A percentile compares a stretch with the other conserved stretches of the same genome.
These are phyloP conservation scores for Acestrorhynchus altus DNA, from an alignment of 2,797 vertebrate genomes.

Conservation along the genomic window DNA sequence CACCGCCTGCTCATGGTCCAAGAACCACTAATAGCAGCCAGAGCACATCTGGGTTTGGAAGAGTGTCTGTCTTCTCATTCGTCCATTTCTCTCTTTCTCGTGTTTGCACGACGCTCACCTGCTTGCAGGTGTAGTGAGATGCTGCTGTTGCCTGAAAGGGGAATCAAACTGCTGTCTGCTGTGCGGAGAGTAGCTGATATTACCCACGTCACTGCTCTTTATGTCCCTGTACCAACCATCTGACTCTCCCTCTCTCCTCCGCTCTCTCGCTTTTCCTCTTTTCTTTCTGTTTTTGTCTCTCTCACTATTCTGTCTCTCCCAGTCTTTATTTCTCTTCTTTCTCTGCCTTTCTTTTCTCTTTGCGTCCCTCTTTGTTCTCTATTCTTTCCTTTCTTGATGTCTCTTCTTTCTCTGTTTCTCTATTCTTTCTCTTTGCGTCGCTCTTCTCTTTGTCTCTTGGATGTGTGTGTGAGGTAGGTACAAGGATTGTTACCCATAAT, in stretches of 20 bases:
- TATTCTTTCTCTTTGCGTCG: slow-evolving; percentile 65
- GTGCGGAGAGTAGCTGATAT: no score
- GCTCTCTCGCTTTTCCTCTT: not conserved
- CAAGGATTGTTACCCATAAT: slow-evolving; percentile 67
- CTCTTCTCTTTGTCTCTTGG: slow-evolving; percentile 56
- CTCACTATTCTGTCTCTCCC: not conserved
- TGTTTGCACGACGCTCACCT: not conserved
- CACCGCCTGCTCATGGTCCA: slow-evolving; percentile 59
- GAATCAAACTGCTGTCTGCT: no score
- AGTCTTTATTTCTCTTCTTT: no score
- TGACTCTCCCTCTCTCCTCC: no score
- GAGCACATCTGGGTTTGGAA: not conserved
- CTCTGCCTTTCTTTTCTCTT: not conserved
- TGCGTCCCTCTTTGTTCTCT: not conserved
- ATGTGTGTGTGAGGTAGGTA: slow-evolving; percentile 35
- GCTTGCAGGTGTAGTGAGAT: no score
- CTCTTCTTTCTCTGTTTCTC: slow-evolving; percentile 4
- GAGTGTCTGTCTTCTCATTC: not conserved
- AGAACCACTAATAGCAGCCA: slow-evolving; percentile 23
- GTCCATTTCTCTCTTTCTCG: not conserved
- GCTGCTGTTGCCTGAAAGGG: no score
- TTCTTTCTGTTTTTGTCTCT: not conserved
- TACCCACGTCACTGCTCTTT: no score
- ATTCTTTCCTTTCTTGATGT: not conserved
- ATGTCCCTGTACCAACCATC: no score